phyloP scores from a whole-genome alignment of 1,140 invertebrate genomes.

The Dendrolimus punctatus region DNA sequence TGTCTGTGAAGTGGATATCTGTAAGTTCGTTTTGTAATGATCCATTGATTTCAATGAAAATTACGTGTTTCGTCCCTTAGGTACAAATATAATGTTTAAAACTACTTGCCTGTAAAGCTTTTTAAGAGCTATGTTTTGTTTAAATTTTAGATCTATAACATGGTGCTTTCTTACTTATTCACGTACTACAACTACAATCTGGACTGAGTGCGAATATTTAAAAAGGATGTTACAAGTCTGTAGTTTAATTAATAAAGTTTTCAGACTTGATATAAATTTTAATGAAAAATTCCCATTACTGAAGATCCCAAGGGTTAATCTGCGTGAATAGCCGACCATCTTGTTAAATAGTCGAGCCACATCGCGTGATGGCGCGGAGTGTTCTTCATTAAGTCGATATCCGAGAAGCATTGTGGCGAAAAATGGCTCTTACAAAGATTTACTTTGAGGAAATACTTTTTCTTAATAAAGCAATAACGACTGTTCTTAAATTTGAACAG shows the following conservation, averaged over 20 bases:
- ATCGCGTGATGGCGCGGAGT: constrained; percentile 26
- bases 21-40: too few relatives aligned
- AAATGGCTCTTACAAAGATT: constrained; percentile 22
- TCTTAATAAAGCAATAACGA: neutral
- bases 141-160: too few relatives aligned
- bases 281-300: constrained; percentile 20
- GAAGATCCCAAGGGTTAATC: constrained; percentile 19
- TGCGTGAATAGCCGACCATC: constrained; percentile 22
- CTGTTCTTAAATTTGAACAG: too few relatives aligned
- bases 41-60: too few relatives aligned
- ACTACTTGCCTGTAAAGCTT: too few relatives aligned
- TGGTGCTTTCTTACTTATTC: too few relatives aligned
- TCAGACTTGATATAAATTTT: constrained; percentile 14
- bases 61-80: too few relatives aligned
- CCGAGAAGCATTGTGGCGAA: constrained; percentile 16
- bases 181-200: too few relatives aligned
- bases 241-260: constrained; percentile 12
- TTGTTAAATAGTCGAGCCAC: constrained; percentile 26
- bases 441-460: neutral
- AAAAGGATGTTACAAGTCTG: neutral
- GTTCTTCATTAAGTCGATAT: constrained; percentile 36
- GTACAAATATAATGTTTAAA: too few relatives aligned
- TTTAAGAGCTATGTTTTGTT: too few relatives aligned
- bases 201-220: neutral
- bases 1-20: too few relatives aligned